phyloP scores from a whole-genome alignment of 1,140 invertebrate genomes.

The Acyrthosiphon pisum region DNA sequence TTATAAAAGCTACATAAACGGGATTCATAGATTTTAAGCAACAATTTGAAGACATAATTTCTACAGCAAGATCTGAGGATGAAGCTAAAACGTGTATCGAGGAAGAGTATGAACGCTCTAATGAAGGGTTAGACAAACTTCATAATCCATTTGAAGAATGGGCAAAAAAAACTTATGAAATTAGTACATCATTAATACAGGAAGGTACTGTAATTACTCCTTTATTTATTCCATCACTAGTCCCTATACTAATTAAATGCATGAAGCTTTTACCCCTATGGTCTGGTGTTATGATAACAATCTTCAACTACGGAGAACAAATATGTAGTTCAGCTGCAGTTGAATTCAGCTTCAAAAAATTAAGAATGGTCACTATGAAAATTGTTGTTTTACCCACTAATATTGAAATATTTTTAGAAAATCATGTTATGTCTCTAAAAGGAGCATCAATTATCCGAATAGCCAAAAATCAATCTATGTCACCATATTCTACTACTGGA shows the following conservation, averaged over 20 bases:
- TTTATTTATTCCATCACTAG: neutral
- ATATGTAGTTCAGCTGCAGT: neutral
- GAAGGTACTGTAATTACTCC: neutral
- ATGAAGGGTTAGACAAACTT: neutral
- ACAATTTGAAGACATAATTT: neutral
- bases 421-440: neutral
- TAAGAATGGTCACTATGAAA: neutral
- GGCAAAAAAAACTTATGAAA: neutral
- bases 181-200: neutral
- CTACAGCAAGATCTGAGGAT: neutral
- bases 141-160: constrained; percentile 5
- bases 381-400: neutral
- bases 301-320: neutral
- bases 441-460: neutral
- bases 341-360: neutral
- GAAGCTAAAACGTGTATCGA: neutral
- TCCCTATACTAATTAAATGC: neutral
- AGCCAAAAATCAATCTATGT: neutral
- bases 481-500: neutral
- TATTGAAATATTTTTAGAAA: neutral
- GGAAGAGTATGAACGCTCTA: neutral
- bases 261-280: neutral
- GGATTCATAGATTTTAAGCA: neutral
- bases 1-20: neutral
- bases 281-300: neutral